Evolutionary conservation across 2,888 invertebrate species (phyloP).

Genomic region (Ichneumon xanthorius): DNA sequence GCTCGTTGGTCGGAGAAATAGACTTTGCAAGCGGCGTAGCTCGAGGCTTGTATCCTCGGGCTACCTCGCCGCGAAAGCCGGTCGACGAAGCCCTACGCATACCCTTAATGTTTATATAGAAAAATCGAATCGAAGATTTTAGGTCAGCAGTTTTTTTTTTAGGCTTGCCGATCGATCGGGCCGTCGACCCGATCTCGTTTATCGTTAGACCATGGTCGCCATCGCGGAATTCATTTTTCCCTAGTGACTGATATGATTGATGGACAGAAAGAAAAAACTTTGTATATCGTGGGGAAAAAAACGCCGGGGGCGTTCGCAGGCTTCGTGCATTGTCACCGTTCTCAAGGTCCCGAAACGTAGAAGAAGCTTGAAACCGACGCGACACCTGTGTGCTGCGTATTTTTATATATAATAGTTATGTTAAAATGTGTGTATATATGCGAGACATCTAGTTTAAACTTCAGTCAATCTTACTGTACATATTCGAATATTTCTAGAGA

Average conservation of each 20-base stretch:
- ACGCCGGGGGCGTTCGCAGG: neutral
- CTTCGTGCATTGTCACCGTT: conserved; percentile 15
- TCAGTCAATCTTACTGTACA: conserved; percentile 70
- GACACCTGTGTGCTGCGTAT: conserved; percentile 30
- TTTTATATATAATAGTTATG: conserved; percentile 46
- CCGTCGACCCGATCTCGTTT: conserved; percentile 5
- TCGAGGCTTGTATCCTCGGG: neutral
- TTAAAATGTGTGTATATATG: conserved; percentile 30
- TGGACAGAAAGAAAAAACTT: conserved; percentile 1
- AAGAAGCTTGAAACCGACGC: conserved; percentile 28
- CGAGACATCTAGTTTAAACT: conserved; percentile 58
- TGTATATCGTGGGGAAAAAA: conserved; percentile 22
- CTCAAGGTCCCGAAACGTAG: conserved; percentile 8
- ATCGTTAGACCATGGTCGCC: conserved; percentile 2
- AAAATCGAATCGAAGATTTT: conserved; percentile 28
- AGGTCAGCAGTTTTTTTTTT: conserved; percentile 43
- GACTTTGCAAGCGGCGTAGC: neutral
- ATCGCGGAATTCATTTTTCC: neutral
- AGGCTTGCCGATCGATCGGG: conserved; percentile 42
- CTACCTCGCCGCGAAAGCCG: neutral
- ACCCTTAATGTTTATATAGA: conserved; percentile 14
- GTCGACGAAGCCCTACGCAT: neutral
- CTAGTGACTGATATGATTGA: conserved; percentile 13
- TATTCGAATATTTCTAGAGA: conserved; percentile 53
- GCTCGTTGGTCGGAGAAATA: conserved; percentile 5